These are phyloP conservation scores for Apodemia duryi DNA, from an alignment of 2,888 invertebrate genomes.

Conservation along the genomic window DNA sequence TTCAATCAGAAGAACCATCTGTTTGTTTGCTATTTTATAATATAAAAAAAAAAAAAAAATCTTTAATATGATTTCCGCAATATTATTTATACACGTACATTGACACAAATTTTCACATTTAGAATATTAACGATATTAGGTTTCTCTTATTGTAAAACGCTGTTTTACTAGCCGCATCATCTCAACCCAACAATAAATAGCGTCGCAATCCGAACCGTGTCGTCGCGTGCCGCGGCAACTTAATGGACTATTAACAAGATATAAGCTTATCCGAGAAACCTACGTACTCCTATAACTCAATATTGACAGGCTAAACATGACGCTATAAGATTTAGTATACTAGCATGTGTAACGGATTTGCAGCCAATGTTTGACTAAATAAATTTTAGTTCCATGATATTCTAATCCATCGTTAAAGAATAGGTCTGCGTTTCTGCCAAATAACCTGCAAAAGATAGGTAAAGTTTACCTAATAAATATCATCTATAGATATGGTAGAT, in stretches of 20 bases:
- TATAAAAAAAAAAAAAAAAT: too few species aligned
- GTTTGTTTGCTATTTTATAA: too few species aligned
- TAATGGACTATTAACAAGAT: constrained; percentile 63
- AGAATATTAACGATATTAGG: too few species aligned
- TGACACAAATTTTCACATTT: too few species aligned
- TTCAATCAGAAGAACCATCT: too few species aligned
- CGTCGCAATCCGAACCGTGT: constrained; percentile 53
- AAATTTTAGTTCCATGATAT: background rate
- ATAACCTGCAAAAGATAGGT: too few species aligned
- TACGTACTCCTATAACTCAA: constrained; percentile 26
- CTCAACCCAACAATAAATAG: constrained; percentile 59
- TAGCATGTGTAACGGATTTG: constrained; percentile 5
- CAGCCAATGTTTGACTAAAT: background rate
- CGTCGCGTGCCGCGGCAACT: constrained; percentile 64
- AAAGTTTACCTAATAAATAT: too few species aligned
- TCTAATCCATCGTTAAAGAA: background rate
- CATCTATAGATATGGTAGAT: too few species aligned
- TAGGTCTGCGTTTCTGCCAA: too few species aligned
- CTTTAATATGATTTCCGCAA: too few species aligned
- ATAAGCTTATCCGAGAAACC: constrained; percentile 33
- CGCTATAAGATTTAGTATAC: constrained; percentile 18
- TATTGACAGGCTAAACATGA: constrained; percentile 29
- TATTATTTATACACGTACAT: too few species aligned
- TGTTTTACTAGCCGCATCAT: constrained; percentile 35
- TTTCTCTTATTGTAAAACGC: constrained; percentile 24